These are phyloP conservation scores for Sciaenops ocellatus DNA, from an alignment of 2,797 vertebrate species.

Conservation along the genomic window DNA sequence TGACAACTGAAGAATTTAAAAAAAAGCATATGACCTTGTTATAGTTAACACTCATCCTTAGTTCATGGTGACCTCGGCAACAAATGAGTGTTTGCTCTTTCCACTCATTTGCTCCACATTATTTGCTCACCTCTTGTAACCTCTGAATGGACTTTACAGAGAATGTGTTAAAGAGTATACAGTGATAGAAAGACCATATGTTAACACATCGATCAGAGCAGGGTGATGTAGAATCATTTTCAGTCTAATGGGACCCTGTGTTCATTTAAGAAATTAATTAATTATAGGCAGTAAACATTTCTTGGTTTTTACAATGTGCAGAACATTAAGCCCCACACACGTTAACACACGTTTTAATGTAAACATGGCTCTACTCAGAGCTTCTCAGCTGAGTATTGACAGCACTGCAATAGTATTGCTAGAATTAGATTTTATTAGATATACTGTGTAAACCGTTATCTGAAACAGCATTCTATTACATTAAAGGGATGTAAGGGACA, in stretches of 20 bases:
- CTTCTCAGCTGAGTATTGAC: background rate
- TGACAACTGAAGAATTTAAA: slow-evolving; percentile 28
- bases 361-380: background rate
- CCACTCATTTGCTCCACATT: slow-evolving; percentile 6
- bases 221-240: background rate
- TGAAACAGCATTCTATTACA: too few relatives aligned
- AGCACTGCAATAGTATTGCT: too few relatives aligned
- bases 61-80: slow-evolving; percentile 5
- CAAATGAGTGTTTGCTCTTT: slow-evolving; percentile 38
- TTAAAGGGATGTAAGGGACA: too few relatives aligned
- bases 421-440: too few relatives aligned
- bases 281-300: background rate
- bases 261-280: background rate
- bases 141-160: background rate
- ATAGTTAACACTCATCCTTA: slow-evolving; percentile 22
- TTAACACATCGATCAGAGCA: background rate
- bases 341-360: background rate
- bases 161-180: background rate
- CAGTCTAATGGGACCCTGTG: background rate
- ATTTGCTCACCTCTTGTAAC: background rate
- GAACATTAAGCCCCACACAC: background rate
- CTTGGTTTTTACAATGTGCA: background rate
- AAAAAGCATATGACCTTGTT: slow-evolving; percentile 63
- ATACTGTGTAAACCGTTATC: too few relatives aligned
- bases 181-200: slow-evolving; percentile 15